phyloP scores from a whole-genome alignment of 2,888 invertebrate genomes.

The Atherix ibis region DNA sequence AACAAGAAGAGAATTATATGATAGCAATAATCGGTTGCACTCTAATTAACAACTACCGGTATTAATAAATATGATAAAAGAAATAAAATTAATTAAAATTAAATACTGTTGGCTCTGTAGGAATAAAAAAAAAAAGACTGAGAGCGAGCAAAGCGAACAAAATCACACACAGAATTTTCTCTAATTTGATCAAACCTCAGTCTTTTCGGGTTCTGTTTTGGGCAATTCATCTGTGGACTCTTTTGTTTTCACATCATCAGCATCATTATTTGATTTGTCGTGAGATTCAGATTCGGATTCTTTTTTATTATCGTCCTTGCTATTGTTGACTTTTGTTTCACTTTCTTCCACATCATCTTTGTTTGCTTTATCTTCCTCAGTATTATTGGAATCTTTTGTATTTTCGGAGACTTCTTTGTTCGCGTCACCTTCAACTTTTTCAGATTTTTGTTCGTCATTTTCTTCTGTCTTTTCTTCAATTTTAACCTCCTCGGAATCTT shows the following conservation, averaged over 20 bases:
- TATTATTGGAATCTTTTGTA: constrained; percentile 3
- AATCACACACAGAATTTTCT: too few relatives aligned
- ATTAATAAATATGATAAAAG: too few relatives aligned
- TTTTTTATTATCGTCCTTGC: constrained; percentile 8
- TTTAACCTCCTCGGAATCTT: constrained; percentile 10
- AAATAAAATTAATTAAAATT: too few relatives aligned
- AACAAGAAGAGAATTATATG: too few relatives aligned
- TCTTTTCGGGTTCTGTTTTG: constrained; percentile 10
- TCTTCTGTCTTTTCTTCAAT: constrained; percentile 5
- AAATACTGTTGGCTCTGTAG: too few relatives aligned
- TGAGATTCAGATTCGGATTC: constrained; percentile 2
- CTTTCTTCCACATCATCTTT: constrained; percentile 1
- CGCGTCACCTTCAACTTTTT: constrained; percentile 8
- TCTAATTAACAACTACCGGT: too few relatives aligned
- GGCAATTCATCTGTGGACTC: constrained; percentile 1
- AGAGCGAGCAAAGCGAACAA: too few relatives aligned
- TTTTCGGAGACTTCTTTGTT: constrained; percentile 1
- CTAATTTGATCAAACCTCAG: constrained; percentile 12
- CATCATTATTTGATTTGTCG: not conserved
- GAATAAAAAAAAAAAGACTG: too few relatives aligned
- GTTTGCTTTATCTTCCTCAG: constrained; percentile 1
- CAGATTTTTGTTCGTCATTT: constrained; percentile 5
- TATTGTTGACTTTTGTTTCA: not conserved
- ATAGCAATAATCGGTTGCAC: too few relatives aligned
- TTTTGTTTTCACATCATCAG: constrained; percentile 1